Percentiles rank a stretch among this genome's conserved stretches.
Evolutionary conservation across 1,140 invertebrate species (phyloP).

Genomic region (Formica selysi): DNA sequence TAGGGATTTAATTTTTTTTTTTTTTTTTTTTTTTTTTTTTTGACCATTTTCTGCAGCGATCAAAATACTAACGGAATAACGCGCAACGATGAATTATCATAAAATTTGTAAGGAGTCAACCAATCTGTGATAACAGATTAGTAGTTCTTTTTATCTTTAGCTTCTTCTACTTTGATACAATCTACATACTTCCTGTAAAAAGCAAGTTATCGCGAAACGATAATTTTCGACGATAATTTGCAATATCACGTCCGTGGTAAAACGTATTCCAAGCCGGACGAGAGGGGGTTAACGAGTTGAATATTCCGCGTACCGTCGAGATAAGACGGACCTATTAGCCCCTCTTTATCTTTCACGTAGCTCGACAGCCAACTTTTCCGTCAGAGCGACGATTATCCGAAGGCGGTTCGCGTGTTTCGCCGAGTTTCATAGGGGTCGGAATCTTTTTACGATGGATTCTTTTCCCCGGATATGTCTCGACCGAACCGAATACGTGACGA

Average conservation of each 20-base stretch:
- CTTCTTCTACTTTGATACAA: not conserved
- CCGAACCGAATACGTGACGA: not conserved
- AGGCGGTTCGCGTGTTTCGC: conserved; percentile 75
- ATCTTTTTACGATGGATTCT: conserved; percentile 69
- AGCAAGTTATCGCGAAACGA: not conserved
- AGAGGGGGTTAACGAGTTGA: not conserved
- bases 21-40: too few relatives aligned
- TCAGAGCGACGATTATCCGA: conserved; percentile 70
- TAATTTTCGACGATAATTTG: not conserved
- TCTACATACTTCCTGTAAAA: not conserved
- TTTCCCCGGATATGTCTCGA: conserved; percentile 61
- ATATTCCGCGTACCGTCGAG: conserved; percentile 37
- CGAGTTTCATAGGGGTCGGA: conserved; percentile 59
- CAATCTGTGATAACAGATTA: not conserved
- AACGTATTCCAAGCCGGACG: conserved; percentile 1
- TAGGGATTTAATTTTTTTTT: not conserved
- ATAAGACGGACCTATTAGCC: conserved; percentile 65
- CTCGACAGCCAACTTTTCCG: conserved; percentile 70
- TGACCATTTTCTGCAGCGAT: not conserved
- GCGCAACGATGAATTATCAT: not conserved
- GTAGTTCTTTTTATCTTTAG: not conserved
- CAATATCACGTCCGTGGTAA: not conserved
- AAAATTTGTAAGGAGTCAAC: not conserved
- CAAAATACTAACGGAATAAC: not conserved
- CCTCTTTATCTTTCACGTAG: conserved; percentile 73